These are phyloP conservation scores for Leptobrachium ailaonicum DNA, from an alignment of 2,113 vertebrate genomes.

Conservation along the genomic window DNA sequence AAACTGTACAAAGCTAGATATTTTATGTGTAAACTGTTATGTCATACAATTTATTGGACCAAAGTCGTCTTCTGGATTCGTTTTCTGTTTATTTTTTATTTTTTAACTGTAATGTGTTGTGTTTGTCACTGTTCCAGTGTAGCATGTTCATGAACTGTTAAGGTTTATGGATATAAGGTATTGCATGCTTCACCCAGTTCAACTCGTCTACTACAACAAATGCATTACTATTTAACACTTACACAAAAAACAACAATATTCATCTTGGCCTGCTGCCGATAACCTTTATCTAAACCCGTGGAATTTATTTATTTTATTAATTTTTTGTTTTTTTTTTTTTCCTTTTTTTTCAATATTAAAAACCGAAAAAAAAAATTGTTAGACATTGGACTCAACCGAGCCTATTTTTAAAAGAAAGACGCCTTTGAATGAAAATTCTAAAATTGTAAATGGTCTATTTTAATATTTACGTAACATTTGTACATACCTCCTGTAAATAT, in stretches of 20 bases:
- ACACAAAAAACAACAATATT: conserved; percentile 64
- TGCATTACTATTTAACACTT: conserved; percentile 71
- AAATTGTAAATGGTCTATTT: conserved; percentile 98
- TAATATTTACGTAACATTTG: conserved; percentile 95
- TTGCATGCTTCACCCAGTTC: conserved; percentile 87
- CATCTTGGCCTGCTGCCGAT: conserved; percentile 65
- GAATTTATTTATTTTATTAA: conserved; percentile 54
- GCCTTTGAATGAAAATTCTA: conserved; percentile 96
- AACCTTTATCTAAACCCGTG: conserved; percentile 21
- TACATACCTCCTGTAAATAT: conserved; percentile 98
- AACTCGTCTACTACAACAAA: conserved; percentile 68
- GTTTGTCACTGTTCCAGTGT: conserved; percentile 60
- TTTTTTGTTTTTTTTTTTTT: conserved; percentile 63
- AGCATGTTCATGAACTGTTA: conserved; percentile 81
- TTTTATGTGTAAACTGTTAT: conserved; percentile 91
- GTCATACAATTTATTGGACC: conserved; percentile 97
- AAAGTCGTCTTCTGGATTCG: conserved; percentile 74
- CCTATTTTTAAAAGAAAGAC: conserved; percentile 87
- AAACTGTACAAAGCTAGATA: conserved; percentile 89
- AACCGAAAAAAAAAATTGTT: conserved; percentile 53
- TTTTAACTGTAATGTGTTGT: conserved; percentile 69
- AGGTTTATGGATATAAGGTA: conserved; percentile 76
- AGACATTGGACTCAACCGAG: conserved; percentile 76
- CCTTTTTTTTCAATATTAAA: conserved; percentile 74
- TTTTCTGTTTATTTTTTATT: conserved; percentile 65